Evolutionary conservation across 2,113 vertebrate genomes (phyloP).

Genomic region (Recurvirostra avosetta): DNA sequence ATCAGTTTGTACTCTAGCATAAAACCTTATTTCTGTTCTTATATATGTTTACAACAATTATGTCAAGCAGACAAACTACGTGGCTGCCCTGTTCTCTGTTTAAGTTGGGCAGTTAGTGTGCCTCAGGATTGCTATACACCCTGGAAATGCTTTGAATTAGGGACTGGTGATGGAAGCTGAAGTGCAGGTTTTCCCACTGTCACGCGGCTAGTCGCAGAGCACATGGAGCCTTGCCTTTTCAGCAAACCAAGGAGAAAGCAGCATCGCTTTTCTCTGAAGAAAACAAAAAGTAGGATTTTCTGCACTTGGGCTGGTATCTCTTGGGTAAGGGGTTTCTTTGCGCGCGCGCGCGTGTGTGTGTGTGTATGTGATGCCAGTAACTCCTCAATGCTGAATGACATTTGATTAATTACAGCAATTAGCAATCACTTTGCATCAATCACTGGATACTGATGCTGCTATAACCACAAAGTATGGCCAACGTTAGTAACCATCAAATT

Average conservation of each 20-base stretch:
- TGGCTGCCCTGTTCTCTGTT: background rate
- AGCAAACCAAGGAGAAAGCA: background rate
- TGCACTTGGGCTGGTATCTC: background rate
- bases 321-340: background rate
- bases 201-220: background rate
- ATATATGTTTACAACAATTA: background rate
- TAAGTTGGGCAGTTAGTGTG: background rate
- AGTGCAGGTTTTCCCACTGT: background rate
- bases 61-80: background rate
- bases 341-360: background rate
- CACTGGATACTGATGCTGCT: background rate
- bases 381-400: background rate
- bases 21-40: background rate
- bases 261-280: background rate
- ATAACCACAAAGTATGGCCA: background rate
- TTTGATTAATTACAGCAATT: constrained; percentile 12
- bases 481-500: background rate
- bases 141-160: background rate
- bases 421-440: background rate
- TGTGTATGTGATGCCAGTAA: background rate
- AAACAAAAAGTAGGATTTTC: background rate
- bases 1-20: background rate
- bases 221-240: background rate
- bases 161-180: background rate
- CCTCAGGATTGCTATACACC: background rate